Evolutionary conservation across 2,113 vertebrate species (phyloP), one percentile per base, ranked within the genome.

Genomic region (Microcebus murinus): DNA sequence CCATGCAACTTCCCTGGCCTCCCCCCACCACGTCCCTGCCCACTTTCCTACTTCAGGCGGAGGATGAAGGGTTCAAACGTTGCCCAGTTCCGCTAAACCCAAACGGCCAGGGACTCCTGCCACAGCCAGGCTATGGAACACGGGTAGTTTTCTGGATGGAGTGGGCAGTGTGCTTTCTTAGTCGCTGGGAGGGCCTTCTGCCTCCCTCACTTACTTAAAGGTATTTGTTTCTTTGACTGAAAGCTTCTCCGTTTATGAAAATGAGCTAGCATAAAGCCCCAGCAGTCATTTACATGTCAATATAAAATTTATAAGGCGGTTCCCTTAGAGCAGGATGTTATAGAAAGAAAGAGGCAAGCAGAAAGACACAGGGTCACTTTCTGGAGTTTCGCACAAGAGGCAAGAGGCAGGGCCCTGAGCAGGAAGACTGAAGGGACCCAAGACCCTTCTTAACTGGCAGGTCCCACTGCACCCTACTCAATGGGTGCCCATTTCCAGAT

Each of bases 241-340:
- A 92, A 95, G n/a, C 6, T 57, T 74, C 52, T 70, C 45, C 31
- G 14, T 10, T 85, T 85, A 67, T 85, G 76, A 92, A 92, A 90
- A 65, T 65, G 42, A 93, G 42, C 27, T 87, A 59, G n/a, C 4
- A 55, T 82, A 87, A 95, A 95, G 80, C 20, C 59, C 52, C 36
- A 31, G 6, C 6, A 79, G 29, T 79, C 73, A 76, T 84, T 71
- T 90, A 21, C 39, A 61, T 76, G 34, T 89, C 57, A 91, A 29
- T 84, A 23, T 85, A 80, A 61, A 87, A 81, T 39, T 27, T 88
- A 0, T 57, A 71, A 86, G 55, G 39, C 34, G 25, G 17, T 73
- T 86, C 34, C 84, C 48, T 87, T 65, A 87, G 4, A 96, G 50
- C 34, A 84, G 39, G 42, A 93, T 52, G 91, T 86, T 92, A 36